phyloP scores from a whole-genome alignment of 2,797 vertebrate genomes.

The Pangasius mekongensis region DNA sequence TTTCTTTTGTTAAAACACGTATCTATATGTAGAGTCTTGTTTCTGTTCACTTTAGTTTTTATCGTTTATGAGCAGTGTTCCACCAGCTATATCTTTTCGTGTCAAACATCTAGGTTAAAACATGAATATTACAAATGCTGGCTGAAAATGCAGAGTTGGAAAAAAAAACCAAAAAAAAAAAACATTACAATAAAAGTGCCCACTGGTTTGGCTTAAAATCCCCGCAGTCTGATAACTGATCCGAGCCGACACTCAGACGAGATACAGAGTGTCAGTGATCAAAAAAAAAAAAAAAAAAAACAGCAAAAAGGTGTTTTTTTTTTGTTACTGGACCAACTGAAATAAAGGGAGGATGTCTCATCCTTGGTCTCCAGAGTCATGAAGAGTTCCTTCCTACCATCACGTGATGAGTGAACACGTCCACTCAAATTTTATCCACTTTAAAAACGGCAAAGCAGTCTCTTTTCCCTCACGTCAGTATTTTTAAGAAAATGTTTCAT shows the following conservation, averaged over 20 bases:
- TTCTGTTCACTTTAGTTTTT: constrained; percentile 30
- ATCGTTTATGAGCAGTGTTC: constrained; percentile 50
- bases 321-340: constrained; percentile 14
- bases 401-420: constrained; percentile 36
- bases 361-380: constrained; percentile 33
- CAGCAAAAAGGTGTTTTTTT: constrained; percentile 6
- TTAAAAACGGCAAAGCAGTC: constrained; percentile 54
- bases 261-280: constrained; percentile 23
- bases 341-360: constrained; percentile 28
- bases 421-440: constrained; percentile 54
- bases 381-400: constrained; percentile 33
- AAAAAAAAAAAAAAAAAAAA: neutral
- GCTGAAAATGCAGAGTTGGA: constrained; percentile 65
- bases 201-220: constrained; percentile 70
- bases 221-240: constrained; percentile 55
- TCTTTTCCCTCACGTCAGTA: constrained; percentile 26
- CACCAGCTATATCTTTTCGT: constrained; percentile 55
- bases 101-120: constrained; percentile 61
- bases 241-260: constrained; percentile 28
- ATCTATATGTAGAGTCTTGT: constrained; percentile 53
- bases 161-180: constrained; percentile 26
- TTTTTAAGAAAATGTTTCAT: constrained; percentile 43
- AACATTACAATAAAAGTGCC: constrained; percentile 62
- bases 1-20: constrained; percentile 59
- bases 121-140: constrained; percentile 61